Conservation (phyloP, 2,888 invertebrate genomes). For the Latrodectus hesperus region DNA sequence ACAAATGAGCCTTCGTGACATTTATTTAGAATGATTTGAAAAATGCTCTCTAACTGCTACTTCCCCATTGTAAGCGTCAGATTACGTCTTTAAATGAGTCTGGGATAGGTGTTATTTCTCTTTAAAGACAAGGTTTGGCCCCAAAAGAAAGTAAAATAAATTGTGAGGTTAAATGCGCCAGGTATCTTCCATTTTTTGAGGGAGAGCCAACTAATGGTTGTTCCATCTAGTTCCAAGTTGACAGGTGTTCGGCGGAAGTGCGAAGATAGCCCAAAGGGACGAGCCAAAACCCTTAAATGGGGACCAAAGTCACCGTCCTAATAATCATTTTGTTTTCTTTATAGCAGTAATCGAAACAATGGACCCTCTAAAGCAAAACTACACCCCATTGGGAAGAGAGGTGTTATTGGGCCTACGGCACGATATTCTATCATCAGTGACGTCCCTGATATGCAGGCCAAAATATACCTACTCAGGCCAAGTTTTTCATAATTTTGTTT, state of each 20-base stretch:
- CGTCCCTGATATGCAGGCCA: not conserved
- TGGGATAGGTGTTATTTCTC: conserved; percentile 17
- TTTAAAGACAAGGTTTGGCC: not conserved
- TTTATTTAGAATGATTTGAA: no score
- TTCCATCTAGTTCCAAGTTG: conserved; percentile 36
- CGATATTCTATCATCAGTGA: conserved; percentile 58
- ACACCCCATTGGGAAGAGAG: conserved; percentile 40
- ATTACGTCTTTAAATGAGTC: conserved; percentile 22
- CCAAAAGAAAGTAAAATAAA: conserved; percentile 6
- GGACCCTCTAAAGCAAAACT: conserved; percentile 21
- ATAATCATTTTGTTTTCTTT: conserved; percentile 59
- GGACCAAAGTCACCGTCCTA: conserved; percentile 18
- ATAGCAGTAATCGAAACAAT: conserved; percentile 64
- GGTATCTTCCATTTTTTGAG: no score
- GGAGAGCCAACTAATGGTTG: not conserved
- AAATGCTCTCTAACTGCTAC: no score
- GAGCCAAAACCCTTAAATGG: conserved; percentile 43
- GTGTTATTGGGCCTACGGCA: conserved; percentile 34
- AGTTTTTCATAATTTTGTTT: no score
- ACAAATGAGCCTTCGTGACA: no score
- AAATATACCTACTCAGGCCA: no score
- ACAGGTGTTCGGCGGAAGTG: conserved; percentile 66
- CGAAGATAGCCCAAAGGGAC: conserved; percentile 34
- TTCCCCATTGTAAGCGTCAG: no score
- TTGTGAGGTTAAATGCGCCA: no score